Conservation (phyloP, 2,113 vertebrate genomes). For the Reinhardtius hippoglossoides region DNA sequence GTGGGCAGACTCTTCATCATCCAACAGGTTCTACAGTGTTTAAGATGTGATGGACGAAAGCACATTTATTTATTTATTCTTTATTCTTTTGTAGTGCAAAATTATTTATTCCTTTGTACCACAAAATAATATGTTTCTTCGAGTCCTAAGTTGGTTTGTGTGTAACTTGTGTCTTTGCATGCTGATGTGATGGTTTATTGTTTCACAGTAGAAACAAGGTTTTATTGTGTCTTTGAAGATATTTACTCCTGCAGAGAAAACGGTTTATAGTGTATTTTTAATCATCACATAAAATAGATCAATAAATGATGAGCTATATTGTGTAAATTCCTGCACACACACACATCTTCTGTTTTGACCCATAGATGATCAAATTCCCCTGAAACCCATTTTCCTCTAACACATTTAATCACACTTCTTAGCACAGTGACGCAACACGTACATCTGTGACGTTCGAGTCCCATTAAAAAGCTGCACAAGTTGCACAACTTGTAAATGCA, state of each 20-base stretch:
- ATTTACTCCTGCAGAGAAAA: too few species aligned
- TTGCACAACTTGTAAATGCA: background rate
- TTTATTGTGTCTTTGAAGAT: background rate
- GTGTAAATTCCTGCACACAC: conserved; percentile 1
- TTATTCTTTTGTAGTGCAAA: background rate
- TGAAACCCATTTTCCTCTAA: background rate
- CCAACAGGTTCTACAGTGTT: too few species aligned
- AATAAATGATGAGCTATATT: background rate
- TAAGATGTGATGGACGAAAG: background rate
- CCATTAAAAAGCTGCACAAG: conserved; percentile 14
- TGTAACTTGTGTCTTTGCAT: background rate
- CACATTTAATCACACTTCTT: background rate
- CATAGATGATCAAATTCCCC: background rate
- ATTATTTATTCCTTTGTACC: too few species aligned
- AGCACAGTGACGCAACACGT: background rate
- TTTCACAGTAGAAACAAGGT: background rate
- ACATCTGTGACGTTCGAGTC: background rate
- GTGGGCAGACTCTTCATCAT: background rate
- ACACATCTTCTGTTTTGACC: background rate
- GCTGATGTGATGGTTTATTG: too few species aligned
- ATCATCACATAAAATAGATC: background rate
- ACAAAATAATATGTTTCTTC: too few species aligned
- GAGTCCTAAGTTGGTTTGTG: too few species aligned
- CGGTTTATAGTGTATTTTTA: too few species aligned
- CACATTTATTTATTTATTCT: background rate